Base-by-base conservation (phyloP, 2,888 invertebrate species). In the Muscina levida region DNA sequence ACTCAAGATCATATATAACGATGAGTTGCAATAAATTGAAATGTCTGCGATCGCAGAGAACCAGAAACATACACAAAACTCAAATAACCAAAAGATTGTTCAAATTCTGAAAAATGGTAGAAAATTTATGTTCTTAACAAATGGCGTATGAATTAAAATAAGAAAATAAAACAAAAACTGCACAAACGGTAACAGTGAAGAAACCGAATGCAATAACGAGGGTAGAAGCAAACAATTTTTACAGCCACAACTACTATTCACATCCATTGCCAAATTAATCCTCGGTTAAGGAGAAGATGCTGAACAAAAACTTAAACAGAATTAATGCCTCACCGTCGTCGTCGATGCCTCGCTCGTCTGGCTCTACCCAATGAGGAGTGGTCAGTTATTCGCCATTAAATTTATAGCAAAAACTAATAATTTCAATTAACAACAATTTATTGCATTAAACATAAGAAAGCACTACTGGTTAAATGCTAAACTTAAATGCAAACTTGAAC, bases 11-110 rank as follows among this genome's bases (percentile, higher is more conserved):
- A 70, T 44, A 57, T 57, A 70, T 42, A 67, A 57, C 72, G 72
- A 80, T 73, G 80, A 70, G 70, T 59, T 66, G 65, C 77, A 42
- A 80, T 77, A 80, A 80, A 80, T 80, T 77, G 72, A 72, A 71
- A 51, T 65, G 57, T 42, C 8, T 67, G 13, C 31, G n/a, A n/a
- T 31, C 8, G 31, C 31, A 31, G 31, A 31, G 31, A 31, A 8
- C 4, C 3, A 31, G 31, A 31, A n/a, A n/a, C n/a, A n/a, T n/a
- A n/a, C n/a, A n/a, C n/a, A n/a, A n/a, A n/a, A n/a, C n/a, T n/a
- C n/a, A n/a, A n/a, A n/a, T n/a, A n/a, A n/a, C n/a, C 10, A 72
- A 56, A 70, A 31, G 51, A 24, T 24, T 15, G n/a, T 31, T 39
- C 48, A 72, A 57, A 11, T 68, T 31, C 68, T 51, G 48, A 39